phyloP scores from a whole-genome alignment of 1,140 invertebrate species.

The Bombus turneri region DNA sequence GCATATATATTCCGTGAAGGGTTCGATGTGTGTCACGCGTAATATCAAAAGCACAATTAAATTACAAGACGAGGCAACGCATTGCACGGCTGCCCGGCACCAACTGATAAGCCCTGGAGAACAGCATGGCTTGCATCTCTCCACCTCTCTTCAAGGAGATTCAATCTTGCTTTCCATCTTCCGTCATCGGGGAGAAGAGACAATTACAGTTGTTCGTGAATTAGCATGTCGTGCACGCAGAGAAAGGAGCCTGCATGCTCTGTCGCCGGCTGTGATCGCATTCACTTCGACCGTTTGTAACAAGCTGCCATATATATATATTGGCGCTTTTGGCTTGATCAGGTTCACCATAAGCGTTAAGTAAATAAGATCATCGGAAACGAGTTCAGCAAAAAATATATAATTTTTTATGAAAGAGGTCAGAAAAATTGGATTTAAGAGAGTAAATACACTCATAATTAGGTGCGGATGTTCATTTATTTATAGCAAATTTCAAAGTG shows the following conservation, averaged over 20 bases:
- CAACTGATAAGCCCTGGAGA: conserved; percentile 67
- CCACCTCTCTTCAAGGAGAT: conserved; percentile 61
- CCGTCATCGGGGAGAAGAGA: conserved; percentile 45
- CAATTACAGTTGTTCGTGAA: conserved; percentile 13
- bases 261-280: too few relatives aligned
- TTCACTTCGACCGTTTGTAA: not conserved
- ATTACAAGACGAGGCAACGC: conserved; percentile 54
- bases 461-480: not conserved
- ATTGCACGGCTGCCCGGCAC: conserved; percentile 64
- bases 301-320: not conserved
- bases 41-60: conserved; percentile 25
- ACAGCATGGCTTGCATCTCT: conserved; percentile 40
- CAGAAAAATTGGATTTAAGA: not conserved
- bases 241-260: not conserved
- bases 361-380: not conserved
- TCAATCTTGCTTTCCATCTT: conserved; percentile 57
- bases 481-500: not conserved
- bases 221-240: not conserved
- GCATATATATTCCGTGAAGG: conserved; percentile 3
- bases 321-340: not conserved
- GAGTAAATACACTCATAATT: not conserved
- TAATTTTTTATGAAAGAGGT: not conserved
- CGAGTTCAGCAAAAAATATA: not conserved
- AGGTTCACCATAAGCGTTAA: not conserved
- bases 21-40: conserved; percentile 26